Base-by-base conservation (phyloP, 2,797 vertebrate species). In the Oreochromis mossambicus region DNA sequence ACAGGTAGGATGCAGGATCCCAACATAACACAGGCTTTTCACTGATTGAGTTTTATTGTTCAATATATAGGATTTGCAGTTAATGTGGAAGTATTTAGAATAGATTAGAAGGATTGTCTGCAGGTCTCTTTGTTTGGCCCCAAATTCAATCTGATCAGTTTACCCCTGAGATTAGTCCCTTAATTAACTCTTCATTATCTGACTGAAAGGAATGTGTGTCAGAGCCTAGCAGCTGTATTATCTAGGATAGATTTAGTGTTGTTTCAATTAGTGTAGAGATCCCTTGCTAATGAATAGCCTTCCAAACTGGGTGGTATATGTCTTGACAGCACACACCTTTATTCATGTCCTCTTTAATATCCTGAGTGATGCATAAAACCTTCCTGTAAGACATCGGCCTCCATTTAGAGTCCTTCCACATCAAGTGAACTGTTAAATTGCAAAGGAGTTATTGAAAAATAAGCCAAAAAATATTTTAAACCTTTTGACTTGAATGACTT, bases 1-100 rank as follows among this genome's bases (percentile, higher is more conserved):
- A 88, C 98, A 99, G 98, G 98, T 99, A 95, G 5, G 55, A n/a
- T 52, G 24, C 21, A 10, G 38, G 6, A 19, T n/a, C 32, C 34
- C n/a, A 21, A 17, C 12, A 17, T 12, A 14, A 24, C 55, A 54
- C 11, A 19, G 8, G 70, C 15, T 29, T 63, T 46, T 78, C 41
- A 75, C 14, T 50, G 70, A 50, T 13, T 48, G 43, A 75, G 26
- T 50, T 50, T 50, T 32, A 50, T 50, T 50, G 43, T 75, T 75
- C 11, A 75, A 50, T 75, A 50, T 50, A 32, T 32, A 50, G 26
- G 43, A 50, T 75, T 48, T 75, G 10, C 24, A 29, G 68, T 73
- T 73, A 73, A 48, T 48, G 15, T 48, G 68, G 15, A 4, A 48
- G 68, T 50, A 75, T 19, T 75, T 75, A 75, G 10, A 50, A 13